These are phyloP conservation scores for Ischnura elegans DNA, from an alignment of 2,888 invertebrate genomes.

Conservation along the genomic window DNA sequence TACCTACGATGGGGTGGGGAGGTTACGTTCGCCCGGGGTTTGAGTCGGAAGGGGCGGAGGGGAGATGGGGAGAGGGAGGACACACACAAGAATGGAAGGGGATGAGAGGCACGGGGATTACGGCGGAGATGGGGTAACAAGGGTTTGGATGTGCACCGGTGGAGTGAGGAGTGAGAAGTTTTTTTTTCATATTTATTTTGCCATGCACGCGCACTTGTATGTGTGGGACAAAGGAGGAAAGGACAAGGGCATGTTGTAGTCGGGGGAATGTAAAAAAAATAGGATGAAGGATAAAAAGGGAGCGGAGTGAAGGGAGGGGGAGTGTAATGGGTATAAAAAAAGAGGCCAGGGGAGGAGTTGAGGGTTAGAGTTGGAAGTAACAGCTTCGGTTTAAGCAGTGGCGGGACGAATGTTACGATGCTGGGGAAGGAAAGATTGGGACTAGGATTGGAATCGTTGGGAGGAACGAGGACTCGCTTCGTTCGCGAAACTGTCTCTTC, in stretches of 20 bases:
- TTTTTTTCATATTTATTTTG: background rate
- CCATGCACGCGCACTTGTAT: background rate
- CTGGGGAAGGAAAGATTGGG: background rate
- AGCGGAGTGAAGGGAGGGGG: background rate
- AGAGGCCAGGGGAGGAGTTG: background rate
- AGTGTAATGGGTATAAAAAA: background rate
- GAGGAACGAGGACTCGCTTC: background rate
- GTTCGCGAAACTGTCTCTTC: background rate
- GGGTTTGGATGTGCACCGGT: background rate
- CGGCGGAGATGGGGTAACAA: background rate
- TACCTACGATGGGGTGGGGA: constrained; percentile 30
- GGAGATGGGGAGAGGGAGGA: background rate
- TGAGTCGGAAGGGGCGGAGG: no score
- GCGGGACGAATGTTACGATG: background rate
- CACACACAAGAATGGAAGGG: background rate
- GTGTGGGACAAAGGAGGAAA: constrained; percentile 27
- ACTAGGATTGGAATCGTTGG: constrained; percentile 18
- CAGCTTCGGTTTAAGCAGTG: background rate
- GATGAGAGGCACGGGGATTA: background rate
- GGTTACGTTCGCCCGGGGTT: background rate
- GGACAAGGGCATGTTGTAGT: background rate
- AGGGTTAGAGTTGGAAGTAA: background rate
- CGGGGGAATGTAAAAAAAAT: background rate
- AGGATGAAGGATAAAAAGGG: background rate
- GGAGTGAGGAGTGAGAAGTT: background rate